Conservation (phyloP, 2,888 invertebrate genomes). For the Celastrina argiolus region DNA sequence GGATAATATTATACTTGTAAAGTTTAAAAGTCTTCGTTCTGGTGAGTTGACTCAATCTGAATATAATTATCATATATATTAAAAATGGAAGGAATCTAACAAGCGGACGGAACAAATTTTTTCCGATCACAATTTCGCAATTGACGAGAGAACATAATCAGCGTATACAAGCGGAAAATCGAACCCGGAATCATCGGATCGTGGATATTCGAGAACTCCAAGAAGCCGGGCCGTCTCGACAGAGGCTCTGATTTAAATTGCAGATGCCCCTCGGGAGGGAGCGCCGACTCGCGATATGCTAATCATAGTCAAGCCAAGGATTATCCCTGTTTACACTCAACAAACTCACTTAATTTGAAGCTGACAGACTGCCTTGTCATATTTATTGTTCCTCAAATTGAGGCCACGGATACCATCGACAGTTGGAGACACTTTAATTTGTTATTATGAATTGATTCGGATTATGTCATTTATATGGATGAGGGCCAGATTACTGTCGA, state of each 20-base stretch:
- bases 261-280: constrained; percentile 69
- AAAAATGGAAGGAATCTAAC: background rate
- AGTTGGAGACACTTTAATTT: constrained; percentile 11
- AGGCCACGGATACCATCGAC: constrained; percentile 16
- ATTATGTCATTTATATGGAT: constrained; percentile 1
- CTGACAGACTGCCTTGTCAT: constrained; percentile 65
- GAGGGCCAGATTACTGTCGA: background rate
- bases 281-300: constrained; percentile 77
- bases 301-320: constrained; percentile 77
- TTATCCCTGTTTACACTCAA: constrained; percentile 78
- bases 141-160: constrained; percentile 68
- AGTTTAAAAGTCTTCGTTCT: background rate
- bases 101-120: background rate
- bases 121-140: constrained; percentile 31
- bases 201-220: constrained; percentile 74
- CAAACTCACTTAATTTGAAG: constrained; percentile 76
- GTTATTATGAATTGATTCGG: constrained; percentile 15
- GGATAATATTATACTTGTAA: background rate
- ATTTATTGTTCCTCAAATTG: constrained; percentile 43
- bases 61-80: constrained; percentile 12
- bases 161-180: constrained; percentile 74
- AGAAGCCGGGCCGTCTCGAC: constrained; percentile 70
- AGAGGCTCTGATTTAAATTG: constrained; percentile 77
- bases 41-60: background rate
- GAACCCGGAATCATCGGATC: constrained; percentile 74